Evolutionary conservation across 30 jellyfish, hydroid and myxozoan genomes (phyloP), one percentile per base, ranked within the genome.

Genomic region (Sanderia malayensis): DNA sequence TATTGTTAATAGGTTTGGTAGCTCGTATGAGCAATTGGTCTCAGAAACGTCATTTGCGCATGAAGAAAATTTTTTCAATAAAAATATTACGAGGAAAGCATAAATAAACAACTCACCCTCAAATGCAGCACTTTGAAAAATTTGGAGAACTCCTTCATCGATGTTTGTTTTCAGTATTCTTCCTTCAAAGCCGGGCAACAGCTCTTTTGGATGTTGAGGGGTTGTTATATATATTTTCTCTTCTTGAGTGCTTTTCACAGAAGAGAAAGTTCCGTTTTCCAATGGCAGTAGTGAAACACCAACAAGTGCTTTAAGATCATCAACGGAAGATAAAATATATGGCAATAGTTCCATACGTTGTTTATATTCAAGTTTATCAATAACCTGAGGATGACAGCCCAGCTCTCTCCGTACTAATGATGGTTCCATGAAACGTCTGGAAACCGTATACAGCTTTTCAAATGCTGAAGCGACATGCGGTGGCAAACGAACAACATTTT

Each of bases 201-300:
- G 28, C 1, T 27, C 62, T n/a, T 49, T 71, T 8, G 63, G 23
- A 24, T 49, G 84, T 2, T 49, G 26, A 11, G 2, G 6, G 1
- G 72, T 18, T 49, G 63, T 27, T 15, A 59, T 44, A 20, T 6
- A 29, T n/a, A 58, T 18, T 20, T 7, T 21, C 26, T 47, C 64
- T 49, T 11, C 64, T 4, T 24, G 30, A 3, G 19, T 27, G 34
- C 46, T 13, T 37, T 34, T 41, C 25, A 73, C 74, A 1, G 37
- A 18, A 10, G 61, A 77, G 44, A 74, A 74, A 0, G 67, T 10
- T 20, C 61, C 86, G 45, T 61, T 30, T 41, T 74, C 86, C 20
- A 74, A 29, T 0, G 69, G 78, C 34, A 74, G 29, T 0, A 74
- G 46, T 32, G 86, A 70, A 45, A 74, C 72, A 17, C 46, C 70